Evolutionary conservation across 2,113 vertebrate genomes (phyloP), one percentile per base, ranked within the genome.

Genomic region (Ondatra zibethicus): DNA sequence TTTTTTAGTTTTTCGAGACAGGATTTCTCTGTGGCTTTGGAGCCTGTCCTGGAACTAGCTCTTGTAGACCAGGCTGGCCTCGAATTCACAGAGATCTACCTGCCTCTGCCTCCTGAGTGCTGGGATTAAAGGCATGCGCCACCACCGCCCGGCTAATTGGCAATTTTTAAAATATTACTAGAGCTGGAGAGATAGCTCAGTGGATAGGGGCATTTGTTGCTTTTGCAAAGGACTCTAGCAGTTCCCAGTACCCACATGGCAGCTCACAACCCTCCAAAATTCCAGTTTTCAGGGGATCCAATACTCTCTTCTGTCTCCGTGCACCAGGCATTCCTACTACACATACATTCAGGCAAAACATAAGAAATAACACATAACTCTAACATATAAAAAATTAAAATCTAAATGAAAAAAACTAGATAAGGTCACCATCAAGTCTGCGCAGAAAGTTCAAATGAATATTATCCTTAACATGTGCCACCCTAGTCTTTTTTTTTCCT

Each of bases 81-180:
- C n/a, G n/a, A n/a, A n/a, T n/a, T n/a, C n/a, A n/a, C n/a, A n/a
- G n/a, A n/a, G n/a, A n/a, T n/a, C n/a, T n/a, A n/a, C n/a, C n/a
- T n/a, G n/a, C n/a, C n/a, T n/a, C n/a, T n/a, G n/a, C n/a, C n/a
- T n/a, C n/a, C n/a, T n/a, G n/a, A n/a, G n/a, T n/a, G n/a, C n/a
- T n/a, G n/a, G n/a, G n/a, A n/a, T n/a, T n/a, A n/a, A n/a, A n/a
- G n/a, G n/a, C n/a, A n/a, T n/a, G n/a, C n/a, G n/a, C n/a, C n/a
- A n/a, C n/a, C n/a, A n/a, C n/a, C n/a, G n/a, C n/a, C n/a, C n/a
- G n/a, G n/a, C n/a, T n/a, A 99, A 97, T 97, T 86, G 86, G 89
- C 84, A 91, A n/a, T 94, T 97, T 92, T 29, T 91, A 93, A 93
- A 58, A 87, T 39, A 88, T 92, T 58, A 27, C 3, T 42, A 29